Evolutionary conservation across 64 coral and sea anemone genomes (phyloP).

Genomic region (Porites australiensis): DNA sequence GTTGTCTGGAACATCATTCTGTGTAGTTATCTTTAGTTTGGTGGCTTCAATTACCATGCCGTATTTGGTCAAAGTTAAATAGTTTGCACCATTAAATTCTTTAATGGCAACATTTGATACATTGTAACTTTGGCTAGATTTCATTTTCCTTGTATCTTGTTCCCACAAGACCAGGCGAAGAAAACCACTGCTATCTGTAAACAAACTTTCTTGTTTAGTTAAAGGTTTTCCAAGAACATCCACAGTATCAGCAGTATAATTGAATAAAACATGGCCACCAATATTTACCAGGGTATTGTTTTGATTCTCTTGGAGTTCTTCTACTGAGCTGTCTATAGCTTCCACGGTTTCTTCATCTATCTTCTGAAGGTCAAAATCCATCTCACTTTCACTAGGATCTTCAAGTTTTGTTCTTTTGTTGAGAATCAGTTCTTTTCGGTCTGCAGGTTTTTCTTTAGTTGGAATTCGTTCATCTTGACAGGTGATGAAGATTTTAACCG

Average conservation of each 20-base stretch:
- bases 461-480: slow-evolving; percentile 54
- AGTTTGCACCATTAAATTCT: slow-evolving; percentile 44
- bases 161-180: slow-evolving; percentile 56
- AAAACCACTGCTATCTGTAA: slow-evolving; percentile 62
- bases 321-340: neutral
- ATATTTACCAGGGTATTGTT: slow-evolving; percentile 5
- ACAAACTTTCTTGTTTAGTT: slow-evolving; percentile 59
- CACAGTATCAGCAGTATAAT: neutral
- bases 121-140: slow-evolving; percentile 35
- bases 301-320: neutral
- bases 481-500: slow-evolving; percentile 60
- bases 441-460: slow-evolving; percentile 68
- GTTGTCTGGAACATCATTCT: slow-evolving; percentile 6
- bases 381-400: slow-evolving; percentile 43
- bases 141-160: slow-evolving; percentile 54
- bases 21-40: slow-evolving; percentile 16
- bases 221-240: neutral
- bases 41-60: neutral
- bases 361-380: slow-evolving; percentile 41
- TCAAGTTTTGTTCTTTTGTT: slow-evolving; percentile 72
- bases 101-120: slow-evolving; percentile 51
- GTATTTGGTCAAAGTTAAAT: slow-evolving; percentile 53
- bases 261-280: slow-evolving; percentile 1
- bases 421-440: slow-evolving; percentile 49
- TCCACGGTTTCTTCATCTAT: neutral